Evolutionary conservation across 2,797 vertebrate genomes (phyloP).

Genomic region (Clarias fuscus): DNA sequence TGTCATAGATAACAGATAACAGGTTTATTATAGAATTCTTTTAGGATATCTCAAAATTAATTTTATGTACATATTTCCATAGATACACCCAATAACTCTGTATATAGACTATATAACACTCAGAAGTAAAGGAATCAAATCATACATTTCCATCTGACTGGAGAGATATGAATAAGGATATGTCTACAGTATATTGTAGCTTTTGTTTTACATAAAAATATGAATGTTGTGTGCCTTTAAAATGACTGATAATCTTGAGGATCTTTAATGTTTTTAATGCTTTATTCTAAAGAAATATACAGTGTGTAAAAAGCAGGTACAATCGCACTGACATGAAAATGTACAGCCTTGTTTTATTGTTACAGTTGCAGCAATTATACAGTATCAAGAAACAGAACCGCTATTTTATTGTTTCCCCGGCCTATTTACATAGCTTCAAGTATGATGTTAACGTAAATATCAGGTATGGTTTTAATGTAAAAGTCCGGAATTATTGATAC

Average conservation of each 20-base stretch:
- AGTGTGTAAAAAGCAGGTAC: background rate
- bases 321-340: background rate
- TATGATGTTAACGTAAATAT: constrained; percentile 56
- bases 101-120: background rate
- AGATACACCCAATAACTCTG: background rate
- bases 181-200: background rate
- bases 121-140: background rate
- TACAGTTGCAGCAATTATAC: constrained; percentile 87
- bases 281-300: background rate
- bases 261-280: background rate
- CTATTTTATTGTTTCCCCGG: constrained; percentile 91
- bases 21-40: background rate
- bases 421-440: constrained; percentile 88
- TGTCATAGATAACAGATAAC: background rate
- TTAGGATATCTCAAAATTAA: background rate
- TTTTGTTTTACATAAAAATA: background rate
- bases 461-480: background rate
- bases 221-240: background rate
- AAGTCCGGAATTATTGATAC: background rate
- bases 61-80: background rate
- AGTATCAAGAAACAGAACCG: constrained; percentile 92
- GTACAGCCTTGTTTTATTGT: background rate
- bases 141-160: background rate
- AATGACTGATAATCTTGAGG: background rate
- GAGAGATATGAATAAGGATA: background rate